Base-by-base conservation (phyloP, 2,888 invertebrate genomes). In the Crioceris asparagi region DNA sequence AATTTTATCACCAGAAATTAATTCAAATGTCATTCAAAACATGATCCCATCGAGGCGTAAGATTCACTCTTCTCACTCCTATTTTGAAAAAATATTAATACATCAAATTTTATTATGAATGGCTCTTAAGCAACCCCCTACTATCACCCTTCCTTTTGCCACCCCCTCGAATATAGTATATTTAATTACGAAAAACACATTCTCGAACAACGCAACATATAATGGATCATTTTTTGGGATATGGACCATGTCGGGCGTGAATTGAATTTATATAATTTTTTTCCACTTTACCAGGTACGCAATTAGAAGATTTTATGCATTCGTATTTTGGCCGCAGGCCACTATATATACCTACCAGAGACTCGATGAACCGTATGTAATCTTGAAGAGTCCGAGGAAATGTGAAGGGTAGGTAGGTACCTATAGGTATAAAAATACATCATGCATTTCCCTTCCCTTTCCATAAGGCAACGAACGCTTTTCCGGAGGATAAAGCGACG, bases 251-350 rank as follows among this genome's bases (percentile, higher is more conserved):
- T n/a, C n/a, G n/a, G n/a, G 31, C 41, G 47, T 36, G 47, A 46
- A 44, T 35, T 39, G 42, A 38, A 39, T 46, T 42, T 47, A 47
- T 45, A 46, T n/a, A n/a, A n/a, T n/a, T 44, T 50, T 48, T 47
- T 49, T 51, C 54, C 52, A 53, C 50, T 44, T 49, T 51, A 51
- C 50, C 52, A 53, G 49, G 48, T 50, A 53, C n/a, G n/a, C 53
- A 55, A 55, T 55, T 55, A 55, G 52, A 54, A 54, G 52, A 56
- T 51, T 48, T 49, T n/a, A n/a, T n/a, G n/a, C n/a, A n/a, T n/a
- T n/a, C n/a, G n/a, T n/a, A n/a, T n/a, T n/a, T n/a, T n/a, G n/a
- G n/a, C n/a, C n/a, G n/a, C n/a, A n/a, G n/a, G 36, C 29, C 36
- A 41, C 35, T 10, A 21, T 21, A 7, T 7, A 21, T 21, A 21